Percentiles rank a stretch among this genome's conserved stretches.
These are phyloP conservation scores for Elysia chlorotica DNA, from an alignment of 1,140 invertebrate species.

Conservation along the genomic window DNA sequence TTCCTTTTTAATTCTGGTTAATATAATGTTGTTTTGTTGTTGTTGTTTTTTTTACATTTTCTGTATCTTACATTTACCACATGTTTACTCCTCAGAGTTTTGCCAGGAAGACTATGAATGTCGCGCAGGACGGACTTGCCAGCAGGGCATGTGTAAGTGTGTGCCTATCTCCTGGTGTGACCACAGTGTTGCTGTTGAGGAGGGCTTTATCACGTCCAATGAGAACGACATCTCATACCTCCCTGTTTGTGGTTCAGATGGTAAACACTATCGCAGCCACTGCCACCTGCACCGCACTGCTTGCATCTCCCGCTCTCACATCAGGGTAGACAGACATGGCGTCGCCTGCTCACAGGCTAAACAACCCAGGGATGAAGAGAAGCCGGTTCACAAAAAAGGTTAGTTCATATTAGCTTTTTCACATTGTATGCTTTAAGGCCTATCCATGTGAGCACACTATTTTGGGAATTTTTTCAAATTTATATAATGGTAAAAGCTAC, in stretches of 20 bases:
- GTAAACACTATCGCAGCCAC: conserved; percentile 75
- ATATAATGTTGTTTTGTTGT: not conserved
- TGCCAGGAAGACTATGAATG: conserved; percentile 61
- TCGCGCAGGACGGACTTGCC: conserved; percentile 72
- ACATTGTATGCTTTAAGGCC: too few relatives aligned
- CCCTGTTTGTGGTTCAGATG: conserved; percentile 76
- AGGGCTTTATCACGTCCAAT: too few relatives aligned
- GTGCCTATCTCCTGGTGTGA: conserved; percentile 66
- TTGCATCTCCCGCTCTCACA: conserved; percentile 68
- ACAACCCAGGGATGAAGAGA: too few relatives aligned
- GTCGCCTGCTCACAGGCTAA: too few relatives aligned
- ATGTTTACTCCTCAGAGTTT: conserved; percentile 42
- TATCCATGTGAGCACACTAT: too few relatives aligned
- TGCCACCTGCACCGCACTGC: conserved; percentile 77
- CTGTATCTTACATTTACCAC: too few relatives aligned
- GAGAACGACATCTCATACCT: too few relatives aligned
- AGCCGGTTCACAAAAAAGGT: too few relatives aligned
- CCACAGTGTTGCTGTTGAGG: too few relatives aligned
- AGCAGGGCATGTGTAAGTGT: conserved; percentile 70
- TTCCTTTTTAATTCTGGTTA: not conserved
- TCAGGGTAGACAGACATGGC: conserved; percentile 64
- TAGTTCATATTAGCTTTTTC: too few relatives aligned
- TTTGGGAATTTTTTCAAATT: too few relatives aligned
- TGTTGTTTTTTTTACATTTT: conserved; percentile 9
- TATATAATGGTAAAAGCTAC: too few relatives aligned